phyloP scores from a whole-genome alignment of 2,797 vertebrate genomes.

The Pseudocheirus occidentalis region DNA sequence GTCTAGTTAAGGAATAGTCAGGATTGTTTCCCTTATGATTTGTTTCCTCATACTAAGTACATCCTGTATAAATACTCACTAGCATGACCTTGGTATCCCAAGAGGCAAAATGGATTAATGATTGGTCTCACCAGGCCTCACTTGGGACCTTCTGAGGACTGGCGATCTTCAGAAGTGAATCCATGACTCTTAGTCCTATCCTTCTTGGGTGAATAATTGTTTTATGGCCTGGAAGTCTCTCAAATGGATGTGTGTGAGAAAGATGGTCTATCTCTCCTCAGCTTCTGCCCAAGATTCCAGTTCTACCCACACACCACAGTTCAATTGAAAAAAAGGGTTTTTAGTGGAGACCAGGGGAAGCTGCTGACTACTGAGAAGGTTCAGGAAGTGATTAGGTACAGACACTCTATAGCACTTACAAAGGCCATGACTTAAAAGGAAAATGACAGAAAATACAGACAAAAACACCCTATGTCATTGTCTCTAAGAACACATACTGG shows the following conservation, averaged over 20 bases:
- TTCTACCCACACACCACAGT: neutral
- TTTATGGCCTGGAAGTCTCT: neutral
- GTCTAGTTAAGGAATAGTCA: constrained; percentile 13
- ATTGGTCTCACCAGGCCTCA: neutral
- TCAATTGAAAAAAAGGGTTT: neutral
- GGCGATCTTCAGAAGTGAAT: neutral
- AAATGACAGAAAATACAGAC: neutral
- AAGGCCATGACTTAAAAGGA: neutral
- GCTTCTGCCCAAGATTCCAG: neutral
- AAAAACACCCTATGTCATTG: neutral
- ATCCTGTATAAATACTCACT: neutral
- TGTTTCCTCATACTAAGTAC: neutral
- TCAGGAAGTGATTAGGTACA: neutral
- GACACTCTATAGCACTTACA: neutral
- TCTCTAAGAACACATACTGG: neutral
- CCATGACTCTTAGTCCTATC: neutral
- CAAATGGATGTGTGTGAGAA: neutral
- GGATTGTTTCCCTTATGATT: neutral
- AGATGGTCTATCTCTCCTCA: neutral
- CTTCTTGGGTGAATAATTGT: neutral
- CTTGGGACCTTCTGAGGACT: neutral
- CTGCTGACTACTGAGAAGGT: neutral
- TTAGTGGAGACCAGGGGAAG: neutral
- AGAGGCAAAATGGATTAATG: neutral
- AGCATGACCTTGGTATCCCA: neutral